phyloP scores from a whole-genome alignment of 2,797 vertebrate species.

The Helarctos malayanus region DNA sequence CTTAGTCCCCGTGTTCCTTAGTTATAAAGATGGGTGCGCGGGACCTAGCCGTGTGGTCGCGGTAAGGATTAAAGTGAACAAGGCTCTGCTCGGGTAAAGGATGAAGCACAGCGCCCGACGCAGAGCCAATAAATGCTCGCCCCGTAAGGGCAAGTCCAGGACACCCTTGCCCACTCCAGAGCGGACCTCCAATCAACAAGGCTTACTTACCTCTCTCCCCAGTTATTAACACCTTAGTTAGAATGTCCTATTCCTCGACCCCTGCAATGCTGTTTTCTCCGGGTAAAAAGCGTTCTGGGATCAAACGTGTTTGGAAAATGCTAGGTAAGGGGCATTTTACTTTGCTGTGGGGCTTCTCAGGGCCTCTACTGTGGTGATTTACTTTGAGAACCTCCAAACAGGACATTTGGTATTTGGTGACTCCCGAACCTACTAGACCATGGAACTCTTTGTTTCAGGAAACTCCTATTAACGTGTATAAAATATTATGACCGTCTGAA shows the following conservation, averaged over 20 bases:
- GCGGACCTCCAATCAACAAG: not conserved
- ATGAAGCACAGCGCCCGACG: rapidly evolving
- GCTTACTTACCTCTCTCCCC: not conserved
- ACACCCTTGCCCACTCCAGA: too few species aligned
- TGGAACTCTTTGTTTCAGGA: not conserved
- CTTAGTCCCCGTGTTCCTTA: not conserved
- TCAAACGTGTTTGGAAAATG: not conserved
- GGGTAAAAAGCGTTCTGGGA: not conserved
- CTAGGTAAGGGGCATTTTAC: not conserved
- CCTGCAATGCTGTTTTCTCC: not conserved
- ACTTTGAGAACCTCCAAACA: not conserved
- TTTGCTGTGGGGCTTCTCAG: not conserved
- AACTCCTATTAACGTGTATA: not conserved
- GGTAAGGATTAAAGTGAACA: not conserved
- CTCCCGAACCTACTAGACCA: not conserved
- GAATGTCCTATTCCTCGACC: not conserved
- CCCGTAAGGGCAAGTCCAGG: not conserved
- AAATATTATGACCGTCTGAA: not conserved
- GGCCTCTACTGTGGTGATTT: not conserved
- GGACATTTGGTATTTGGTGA: not conserved
- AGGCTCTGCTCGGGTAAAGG: not conserved
- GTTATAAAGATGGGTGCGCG: not conserved
- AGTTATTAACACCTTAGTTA: not conserved
- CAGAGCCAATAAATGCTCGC: not conserved
- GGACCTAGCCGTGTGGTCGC: not conserved